phyloP scores from a whole-genome alignment of 2,888 invertebrate species.

The Nezara viridula region DNA sequence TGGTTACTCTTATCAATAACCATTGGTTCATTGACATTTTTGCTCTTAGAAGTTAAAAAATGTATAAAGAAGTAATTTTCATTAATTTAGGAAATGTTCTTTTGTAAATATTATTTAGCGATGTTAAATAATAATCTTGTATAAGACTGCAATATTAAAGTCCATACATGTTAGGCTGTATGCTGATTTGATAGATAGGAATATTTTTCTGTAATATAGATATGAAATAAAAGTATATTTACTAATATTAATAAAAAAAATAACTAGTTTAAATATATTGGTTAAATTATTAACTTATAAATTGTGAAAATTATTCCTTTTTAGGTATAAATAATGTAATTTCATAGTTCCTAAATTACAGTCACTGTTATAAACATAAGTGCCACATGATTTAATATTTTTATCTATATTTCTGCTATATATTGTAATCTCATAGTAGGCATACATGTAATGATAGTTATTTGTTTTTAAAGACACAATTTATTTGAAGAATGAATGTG shows the following conservation, averaged over 20 bases:
- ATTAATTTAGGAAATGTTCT: background rate
- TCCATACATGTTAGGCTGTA: slow-evolving; percentile 11
- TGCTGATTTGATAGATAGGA: background rate
- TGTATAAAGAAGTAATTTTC: slow-evolving; percentile 33
- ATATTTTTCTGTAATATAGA: background rate
- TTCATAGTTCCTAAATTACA: slow-evolving; percentile 39
- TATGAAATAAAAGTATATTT: background rate
- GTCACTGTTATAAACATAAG: background rate
- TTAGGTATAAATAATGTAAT: slow-evolving; percentile 38
- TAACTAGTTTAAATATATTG: background rate
- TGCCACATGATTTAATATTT: slow-evolving; percentile 3
- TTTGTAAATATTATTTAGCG: slow-evolving; percentile 33
- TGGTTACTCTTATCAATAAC: slow-evolving; percentile 60
- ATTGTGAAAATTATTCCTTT: background rate
- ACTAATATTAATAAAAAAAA: background rate
- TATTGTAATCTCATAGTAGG: background rate
- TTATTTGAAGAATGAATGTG: slow-evolving; percentile 13
- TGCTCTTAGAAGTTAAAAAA: slow-evolving; percentile 58
- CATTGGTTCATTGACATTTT: slow-evolving; percentile 58
- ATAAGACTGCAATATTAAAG: slow-evolving; percentile 48
- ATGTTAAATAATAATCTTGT: slow-evolving; percentile 48
- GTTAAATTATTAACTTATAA: background rate
- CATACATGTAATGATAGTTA: background rate
- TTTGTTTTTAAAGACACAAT: background rate
- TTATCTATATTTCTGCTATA: background rate